Percentiles rank a stretch among this genome's conserved stretches.
These are phyloP conservation scores for Calameuta idolon DNA, from an alignment of 2,888 invertebrate species.

Conservation along the genomic window DNA sequence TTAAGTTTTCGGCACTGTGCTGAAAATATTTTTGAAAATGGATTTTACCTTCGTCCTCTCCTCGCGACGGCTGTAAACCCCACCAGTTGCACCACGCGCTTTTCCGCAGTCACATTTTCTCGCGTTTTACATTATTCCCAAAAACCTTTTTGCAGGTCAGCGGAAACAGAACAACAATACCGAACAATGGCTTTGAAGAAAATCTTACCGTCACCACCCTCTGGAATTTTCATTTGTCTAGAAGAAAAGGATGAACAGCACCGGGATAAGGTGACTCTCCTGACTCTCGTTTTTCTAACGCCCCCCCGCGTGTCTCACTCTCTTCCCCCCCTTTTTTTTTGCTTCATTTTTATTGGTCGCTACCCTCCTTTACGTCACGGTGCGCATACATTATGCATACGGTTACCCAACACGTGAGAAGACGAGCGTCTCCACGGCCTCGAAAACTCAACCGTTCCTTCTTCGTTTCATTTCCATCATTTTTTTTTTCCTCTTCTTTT, in stretches of 20 bases:
- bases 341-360: not conserved
- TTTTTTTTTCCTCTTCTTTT: not conserved
- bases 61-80: too few relatives aligned
- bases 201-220: not conserved
- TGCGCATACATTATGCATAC: not conserved
- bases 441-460: not conserved
- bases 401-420: not conserved
- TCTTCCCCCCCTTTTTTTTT: not conserved
- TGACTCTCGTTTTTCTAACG: not conserved
- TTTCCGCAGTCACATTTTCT: not conserved
- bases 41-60: too few relatives aligned
- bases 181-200: not conserved
- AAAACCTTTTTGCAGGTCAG: not conserved
- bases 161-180: not conserved
- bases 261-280: not conserved
- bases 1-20: not conserved
- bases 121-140: not conserved
- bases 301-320: conserved; percentile 6
- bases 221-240: not conserved
- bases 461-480: conserved; percentile 13
- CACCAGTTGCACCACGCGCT: not conserved
- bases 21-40: too few relatives aligned
- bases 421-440: not conserved
- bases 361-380: not conserved
- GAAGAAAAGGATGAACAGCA: not conserved